Conservation (phyloP, 2,888 invertebrate genomes). For the Hedychridium roseum region DNA sequence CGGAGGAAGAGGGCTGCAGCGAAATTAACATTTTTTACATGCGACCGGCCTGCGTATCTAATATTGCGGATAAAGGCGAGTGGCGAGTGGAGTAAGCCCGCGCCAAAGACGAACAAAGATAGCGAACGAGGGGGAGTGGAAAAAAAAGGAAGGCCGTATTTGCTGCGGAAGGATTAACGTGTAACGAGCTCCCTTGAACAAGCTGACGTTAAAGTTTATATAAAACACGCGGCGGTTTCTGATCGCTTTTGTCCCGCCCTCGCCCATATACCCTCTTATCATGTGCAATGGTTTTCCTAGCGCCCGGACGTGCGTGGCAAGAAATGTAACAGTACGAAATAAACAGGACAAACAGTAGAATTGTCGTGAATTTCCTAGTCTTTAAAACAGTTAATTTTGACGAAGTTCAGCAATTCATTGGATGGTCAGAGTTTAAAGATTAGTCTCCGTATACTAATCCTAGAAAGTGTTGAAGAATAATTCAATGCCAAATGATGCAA, state of each 20-base stretch:
- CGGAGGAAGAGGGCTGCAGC: conserved; percentile 32
- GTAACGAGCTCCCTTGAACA: conserved; percentile 43
- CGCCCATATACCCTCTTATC: conserved; percentile 1
- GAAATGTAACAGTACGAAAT: background rate
- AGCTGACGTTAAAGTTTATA: conserved; percentile 39
- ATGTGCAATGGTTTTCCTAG: too few relatives aligned
- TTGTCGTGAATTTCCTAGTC: too few relatives aligned
- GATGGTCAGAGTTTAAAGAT: too few relatives aligned
- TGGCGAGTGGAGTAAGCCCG: conserved; percentile 9
- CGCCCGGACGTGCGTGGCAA: background rate
- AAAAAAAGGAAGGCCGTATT: conserved; percentile 30
- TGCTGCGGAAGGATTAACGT: conserved; percentile 44
- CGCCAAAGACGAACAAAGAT: too few relatives aligned
- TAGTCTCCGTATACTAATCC: too few relatives aligned
- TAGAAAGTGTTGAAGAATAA: too few relatives aligned
- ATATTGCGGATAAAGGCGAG: conserved; percentile 35
- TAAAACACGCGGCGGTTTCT: conserved; percentile 26
- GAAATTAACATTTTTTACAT: conserved; percentile 54
- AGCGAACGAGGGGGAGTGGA: conserved; percentile 19
- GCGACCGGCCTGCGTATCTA: conserved; percentile 42
- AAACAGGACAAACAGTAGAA: too few relatives aligned
- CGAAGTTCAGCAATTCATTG: too few relatives aligned
- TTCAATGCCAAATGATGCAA: too few relatives aligned
- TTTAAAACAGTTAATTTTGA: too few relatives aligned
- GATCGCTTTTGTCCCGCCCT: conserved; percentile 12